Percentiles rank a stretch among this genome's conserved stretches.
Evolutionary conservation across 2,888 invertebrate genomes (phyloP).

Genomic region (Hypomecis atomaria): DNA sequence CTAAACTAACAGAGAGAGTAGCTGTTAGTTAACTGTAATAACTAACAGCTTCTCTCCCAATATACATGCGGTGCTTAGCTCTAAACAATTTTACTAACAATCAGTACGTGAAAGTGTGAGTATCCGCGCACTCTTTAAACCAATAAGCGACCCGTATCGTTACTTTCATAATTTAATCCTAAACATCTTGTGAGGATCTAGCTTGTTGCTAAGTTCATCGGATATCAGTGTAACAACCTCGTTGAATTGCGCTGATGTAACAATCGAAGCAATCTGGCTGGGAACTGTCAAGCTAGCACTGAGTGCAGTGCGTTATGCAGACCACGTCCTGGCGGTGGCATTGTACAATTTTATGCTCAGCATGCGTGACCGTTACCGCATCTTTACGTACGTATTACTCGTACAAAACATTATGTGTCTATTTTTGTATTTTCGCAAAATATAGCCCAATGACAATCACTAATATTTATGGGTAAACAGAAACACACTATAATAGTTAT

Average conservation of each 20-base stretch:
- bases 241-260: no score
- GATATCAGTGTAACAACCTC: neutral
- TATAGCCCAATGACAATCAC: neutral
- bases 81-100: neutral
- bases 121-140: no score
- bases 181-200: no score
- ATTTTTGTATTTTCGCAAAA: neutral
- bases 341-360: constrained; percentile 48
- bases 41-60: no score
- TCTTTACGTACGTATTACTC: constrained; percentile 20
- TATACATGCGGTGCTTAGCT: neutral
- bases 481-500: no score
- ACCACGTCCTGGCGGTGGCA: constrained; percentile 48
- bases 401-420: neutral
- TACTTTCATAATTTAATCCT: no score
- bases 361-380: constrained; percentile 53
- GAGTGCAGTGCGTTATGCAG: constrained; percentile 41
- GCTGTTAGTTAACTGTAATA: no score
- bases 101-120: no score
- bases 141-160: no score
- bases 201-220: no score
- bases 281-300: constrained; percentile 4
- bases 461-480: neutral
- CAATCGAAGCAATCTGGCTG: constrained; percentile 2
- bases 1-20: no score